Evolutionary conservation across 2,113 vertebrate species (phyloP).

Genomic region (Porphyrio hochstetteri): DNA sequence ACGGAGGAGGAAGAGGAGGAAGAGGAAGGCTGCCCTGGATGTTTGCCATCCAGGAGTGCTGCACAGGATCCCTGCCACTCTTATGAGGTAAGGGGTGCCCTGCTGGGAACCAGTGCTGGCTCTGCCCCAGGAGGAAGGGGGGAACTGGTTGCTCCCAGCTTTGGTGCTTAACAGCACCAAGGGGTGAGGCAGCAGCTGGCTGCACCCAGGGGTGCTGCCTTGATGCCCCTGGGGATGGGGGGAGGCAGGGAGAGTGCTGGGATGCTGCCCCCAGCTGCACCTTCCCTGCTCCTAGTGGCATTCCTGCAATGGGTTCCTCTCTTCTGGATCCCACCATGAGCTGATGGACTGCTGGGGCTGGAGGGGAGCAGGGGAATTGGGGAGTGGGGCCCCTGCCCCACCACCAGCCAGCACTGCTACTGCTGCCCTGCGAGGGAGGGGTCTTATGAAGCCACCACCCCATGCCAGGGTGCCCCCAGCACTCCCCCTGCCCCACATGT

Average conservation of each 20-base stretch:
- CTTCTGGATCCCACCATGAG: fast-evolving
- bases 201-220: not conserved
- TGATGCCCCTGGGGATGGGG: no score
- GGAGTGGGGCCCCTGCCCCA: not conserved
- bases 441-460: not conserved
- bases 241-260: not conserved
- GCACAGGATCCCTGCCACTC: not conserved
- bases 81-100: constrained; percentile 31
- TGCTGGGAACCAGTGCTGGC: fast-evolving
- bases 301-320: not conserved
- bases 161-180: not conserved
- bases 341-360: not conserved
- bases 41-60: fast-evolving
- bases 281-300: fast-evolving
- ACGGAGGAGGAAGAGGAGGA: not conserved
- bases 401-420: fast-evolving
- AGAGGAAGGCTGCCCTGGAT: fast-evolving
- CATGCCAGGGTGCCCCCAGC: not conserved
- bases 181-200: not conserved
- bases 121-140: not conserved
- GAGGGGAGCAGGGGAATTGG: not conserved
- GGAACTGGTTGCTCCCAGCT: not conserved
- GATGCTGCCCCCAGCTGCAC: not conserved
- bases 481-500: fast-evolving
- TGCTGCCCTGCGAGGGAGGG: not conserved